Conservation (phyloP, 2,888 invertebrate species). For the Agriopis marginaria region DNA sequence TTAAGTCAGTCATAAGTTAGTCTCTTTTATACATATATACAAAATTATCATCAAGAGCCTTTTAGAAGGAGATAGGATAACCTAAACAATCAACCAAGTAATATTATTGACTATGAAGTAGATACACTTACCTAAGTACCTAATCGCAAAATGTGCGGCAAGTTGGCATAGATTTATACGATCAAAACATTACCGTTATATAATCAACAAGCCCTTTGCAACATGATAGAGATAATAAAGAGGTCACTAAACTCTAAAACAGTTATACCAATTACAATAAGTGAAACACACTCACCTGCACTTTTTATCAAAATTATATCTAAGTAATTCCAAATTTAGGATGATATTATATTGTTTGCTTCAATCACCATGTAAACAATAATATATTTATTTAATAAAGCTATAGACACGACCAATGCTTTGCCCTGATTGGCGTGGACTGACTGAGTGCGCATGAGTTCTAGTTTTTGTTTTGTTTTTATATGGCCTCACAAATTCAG, state of each 20-base stretch:
- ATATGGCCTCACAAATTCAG: not conserved
- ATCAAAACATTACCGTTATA: not conserved
- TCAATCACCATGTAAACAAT: slow-evolving; percentile 12
- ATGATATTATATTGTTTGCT: not conserved
- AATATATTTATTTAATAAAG: slow-evolving; percentile 3
- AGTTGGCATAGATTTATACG: not conserved
- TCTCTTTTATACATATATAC: too few relatives aligned
- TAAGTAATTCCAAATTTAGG: not conserved
- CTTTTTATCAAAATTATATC: not conserved
- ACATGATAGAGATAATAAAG: not conserved
- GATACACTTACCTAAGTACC: not conserved
- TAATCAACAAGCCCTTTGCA: slow-evolving; percentile 3
- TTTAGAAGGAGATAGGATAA: too few relatives aligned
- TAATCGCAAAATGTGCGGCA: not conserved
- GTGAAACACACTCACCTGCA: not conserved
- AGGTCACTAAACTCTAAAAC: slow-evolving; percentile 12
- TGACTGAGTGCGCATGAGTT: slow-evolving; percentile 56
- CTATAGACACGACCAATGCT: slow-evolving; percentile 37
- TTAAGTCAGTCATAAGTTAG: too few relatives aligned
- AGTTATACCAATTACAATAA: not conserved
- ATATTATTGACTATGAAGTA: too few relatives aligned
- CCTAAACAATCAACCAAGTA: too few relatives aligned
- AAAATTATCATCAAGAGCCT: too few relatives aligned
- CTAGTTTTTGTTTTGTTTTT: slow-evolving; percentile 31
- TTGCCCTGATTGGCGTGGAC: slow-evolving; percentile 54